Base-by-base conservation (phyloP, 2,797 vertebrate species). In the Acestrorhynchus altus region DNA sequence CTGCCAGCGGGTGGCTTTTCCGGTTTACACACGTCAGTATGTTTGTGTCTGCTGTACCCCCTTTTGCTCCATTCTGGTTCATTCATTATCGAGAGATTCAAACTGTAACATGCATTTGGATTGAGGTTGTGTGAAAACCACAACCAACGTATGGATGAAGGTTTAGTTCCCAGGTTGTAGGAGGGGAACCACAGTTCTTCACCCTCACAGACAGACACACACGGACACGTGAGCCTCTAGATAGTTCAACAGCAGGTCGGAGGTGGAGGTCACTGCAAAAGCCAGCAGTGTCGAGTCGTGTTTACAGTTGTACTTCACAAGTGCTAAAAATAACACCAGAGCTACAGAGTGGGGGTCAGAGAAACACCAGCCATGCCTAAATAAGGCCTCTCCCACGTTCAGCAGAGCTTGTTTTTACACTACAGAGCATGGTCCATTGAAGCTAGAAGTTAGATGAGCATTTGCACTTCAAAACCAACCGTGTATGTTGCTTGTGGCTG, bases 21-120 rank as follows among this genome's bases (percentile, higher is more conserved):
- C 72, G 84, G 87, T 87, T 91, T 85, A 84, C 89, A 83, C 81
- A 71, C 44, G 74, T 87, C 83, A 64, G 20, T 87, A 90, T 89
- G 90, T 92, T 89, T 89, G 81, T 83, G 59, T 88, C 83, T 77
- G 74, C 24, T 46, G 63, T 9, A 24, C 54, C 49, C 8, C 31
- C 42, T 47, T 24, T 57, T 56, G 6, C 31, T 35, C 81, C 28
- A 54, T 31, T 28, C 66, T 74, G 74, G 57, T 66, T 76, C 83
- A 85, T 81, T 26, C 80, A 79, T 87, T 28, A 57, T 76, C 75
- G 70, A 65, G 22, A 60, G 67, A 44, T n/a, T 59, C 40, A 5
- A 67, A n/a, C n/a, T n/a, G n/a, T 24, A 61, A 74, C 76, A 79
- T 78, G 77, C 78, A 80, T 88, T 81, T 86, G 79, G 82, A 83